Evolutionary conservation across 2,888 invertebrate species (phyloP).

Genomic region (Watsonalla binaria): DNA sequence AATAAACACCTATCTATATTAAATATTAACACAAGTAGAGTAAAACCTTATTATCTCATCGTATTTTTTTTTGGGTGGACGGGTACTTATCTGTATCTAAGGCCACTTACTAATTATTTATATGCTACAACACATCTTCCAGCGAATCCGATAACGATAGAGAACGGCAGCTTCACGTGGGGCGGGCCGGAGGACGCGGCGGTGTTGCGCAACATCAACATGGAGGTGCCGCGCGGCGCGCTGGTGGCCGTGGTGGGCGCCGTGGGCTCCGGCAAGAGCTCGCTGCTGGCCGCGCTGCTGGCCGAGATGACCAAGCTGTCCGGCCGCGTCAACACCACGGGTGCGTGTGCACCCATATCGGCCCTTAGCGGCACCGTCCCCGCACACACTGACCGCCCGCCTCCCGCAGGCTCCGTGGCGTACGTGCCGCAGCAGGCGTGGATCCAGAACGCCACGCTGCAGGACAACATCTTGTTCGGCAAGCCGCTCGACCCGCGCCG

Average conservation of each 20-base stretch:
- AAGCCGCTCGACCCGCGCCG: conserved; percentile 82
- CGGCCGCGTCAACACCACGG: conserved; percentile 86
- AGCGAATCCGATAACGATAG: conserved; percentile 89
- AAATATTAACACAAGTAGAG: no score
- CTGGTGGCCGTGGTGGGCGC: conserved; percentile 92
- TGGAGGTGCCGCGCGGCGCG: conserved; percentile 82
- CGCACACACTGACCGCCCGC: neutral
- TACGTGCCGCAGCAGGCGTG: conserved; percentile 98
- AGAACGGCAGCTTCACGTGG: conserved; percentile 95
- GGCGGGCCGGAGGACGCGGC: conserved; percentile 82
- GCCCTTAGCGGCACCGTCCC: neutral
- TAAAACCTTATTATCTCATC: no score
- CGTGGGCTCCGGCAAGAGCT: conserved; percentile 94
- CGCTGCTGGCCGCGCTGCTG: conserved; percentile 91
- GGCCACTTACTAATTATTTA: neutral
- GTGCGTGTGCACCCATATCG: conserved; percentile 25
- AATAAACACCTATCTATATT: no score
- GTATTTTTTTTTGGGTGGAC: no score
- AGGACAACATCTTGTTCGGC: conserved; percentile 96
- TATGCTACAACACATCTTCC: conserved; percentile 19
- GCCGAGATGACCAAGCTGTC: conserved; percentile 92
- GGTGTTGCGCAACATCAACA: conserved; percentile 85
- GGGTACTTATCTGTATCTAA: no score
- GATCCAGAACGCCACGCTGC: conserved; percentile 97
- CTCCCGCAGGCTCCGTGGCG: conserved; percentile 74